phyloP scores from a whole-genome alignment of 2,113 vertebrate species.

The Pogonocichla stellata region DNA sequence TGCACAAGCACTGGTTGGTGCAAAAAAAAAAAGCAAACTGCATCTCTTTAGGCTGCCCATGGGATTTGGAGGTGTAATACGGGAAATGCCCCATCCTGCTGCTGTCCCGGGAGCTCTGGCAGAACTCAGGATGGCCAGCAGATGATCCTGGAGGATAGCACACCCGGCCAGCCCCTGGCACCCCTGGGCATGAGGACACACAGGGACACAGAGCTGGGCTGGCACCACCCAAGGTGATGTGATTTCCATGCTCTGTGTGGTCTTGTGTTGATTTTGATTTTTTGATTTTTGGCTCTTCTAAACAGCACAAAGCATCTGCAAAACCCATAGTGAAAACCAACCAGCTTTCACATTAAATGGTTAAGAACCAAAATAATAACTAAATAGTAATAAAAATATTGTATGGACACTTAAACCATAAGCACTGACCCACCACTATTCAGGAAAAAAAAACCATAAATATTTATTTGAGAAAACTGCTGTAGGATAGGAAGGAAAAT shows the following conservation, averaged over 20 bases:
- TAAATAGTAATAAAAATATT: neutral
- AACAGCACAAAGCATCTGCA: neutral
- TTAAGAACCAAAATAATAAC: neutral
- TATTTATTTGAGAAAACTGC: neutral
- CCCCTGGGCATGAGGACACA: neutral
- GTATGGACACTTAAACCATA: neutral
- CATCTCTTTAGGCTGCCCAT: neutral
- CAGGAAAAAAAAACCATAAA: neutral
- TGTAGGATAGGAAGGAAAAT: neutral
- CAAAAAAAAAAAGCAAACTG: neutral
- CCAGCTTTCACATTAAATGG: neutral
- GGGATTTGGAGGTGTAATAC: no score
- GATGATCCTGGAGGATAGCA: neutral
- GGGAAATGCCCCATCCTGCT: fast-evolving
- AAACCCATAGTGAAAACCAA: neutral
- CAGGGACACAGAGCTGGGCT: neutral
- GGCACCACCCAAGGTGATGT: neutral
- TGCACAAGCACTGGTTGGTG: neutral
- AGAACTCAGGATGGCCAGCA: fast-evolving
- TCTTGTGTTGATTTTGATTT: neutral
- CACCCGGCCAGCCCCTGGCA: neutral
- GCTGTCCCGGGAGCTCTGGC: neutral
- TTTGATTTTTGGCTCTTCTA: neutral
- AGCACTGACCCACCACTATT: neutral
- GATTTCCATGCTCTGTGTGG: neutral